Evolutionary conservation across 2,797 vertebrate species (phyloP), one percentile per base, ranked within the genome.

Genomic region (Pseudomugil gertrudae): DNA sequence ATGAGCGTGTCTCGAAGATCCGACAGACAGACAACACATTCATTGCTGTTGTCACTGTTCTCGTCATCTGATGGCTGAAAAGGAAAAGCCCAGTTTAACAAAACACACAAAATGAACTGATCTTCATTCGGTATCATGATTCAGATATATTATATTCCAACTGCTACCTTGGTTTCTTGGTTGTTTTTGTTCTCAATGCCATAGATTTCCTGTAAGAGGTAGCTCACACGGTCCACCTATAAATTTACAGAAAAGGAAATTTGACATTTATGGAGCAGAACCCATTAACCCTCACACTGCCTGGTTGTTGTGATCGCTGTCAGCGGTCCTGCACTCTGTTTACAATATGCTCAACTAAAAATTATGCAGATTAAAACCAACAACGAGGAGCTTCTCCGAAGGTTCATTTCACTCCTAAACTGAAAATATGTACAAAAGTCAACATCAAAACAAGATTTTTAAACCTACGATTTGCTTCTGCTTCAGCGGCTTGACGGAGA

Each of bases 111-210:
- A 32, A 32, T 6, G 35, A 47, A 47, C 3, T 2, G 8, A 62
- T 21, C 3, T 24, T 33, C 51, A 43, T 29, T 43, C 45, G 61
- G 19, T 29, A 36, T 2, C 5, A 9, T 7, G 2, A 32, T 24
- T 57, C 0, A 14, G 11, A 13, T 11, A 1, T 3, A 5, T 4
- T 13, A 26, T 3, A 6, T n/a, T 17, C 56, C 21, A 0, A 54
- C 9, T 19, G 14, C 36, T 47, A 99, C 98, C 97, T 99, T 99
- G 0, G 96, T 98, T 83, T 99, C 98, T 84, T 98, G 98, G 91
- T 97, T 99, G 93, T 98, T 98, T 87, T 99, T 99, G 90, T 99
- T 99, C 90, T 99, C 98, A 0, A 99, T 99, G 69, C 98, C 98
- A 0, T 99, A 99, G 89, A 99, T 99, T 93, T 99, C 98, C 93